phyloP scores from a whole-genome alignment of 2,797 vertebrate genomes.

The Cyclopterus lumpus region DNA sequence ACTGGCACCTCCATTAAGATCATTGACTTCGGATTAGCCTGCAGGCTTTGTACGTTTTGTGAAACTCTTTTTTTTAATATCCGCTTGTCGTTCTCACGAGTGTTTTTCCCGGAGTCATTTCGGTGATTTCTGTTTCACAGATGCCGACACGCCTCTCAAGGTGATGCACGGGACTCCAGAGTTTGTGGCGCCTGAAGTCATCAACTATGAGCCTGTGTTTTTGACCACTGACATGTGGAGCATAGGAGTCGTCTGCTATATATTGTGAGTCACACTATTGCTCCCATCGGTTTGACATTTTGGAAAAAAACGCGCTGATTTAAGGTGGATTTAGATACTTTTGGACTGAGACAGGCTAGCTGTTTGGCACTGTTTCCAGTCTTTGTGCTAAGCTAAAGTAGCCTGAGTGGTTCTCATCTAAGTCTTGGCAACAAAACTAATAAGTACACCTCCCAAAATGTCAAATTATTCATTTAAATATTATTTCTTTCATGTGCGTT shows the following conservation, averaged over 20 bases:
- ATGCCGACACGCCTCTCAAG: constrained; percentile 78
- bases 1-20: constrained; percentile 87
- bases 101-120: not conserved
- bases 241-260: constrained; percentile 92
- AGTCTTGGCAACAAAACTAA: not conserved
- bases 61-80: not conserved
- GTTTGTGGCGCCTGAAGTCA: constrained; percentile 93
- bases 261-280: constrained; percentile 83
- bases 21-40: constrained; percentile 90
- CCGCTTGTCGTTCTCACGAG: not conserved
- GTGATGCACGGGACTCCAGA: constrained; percentile 92
- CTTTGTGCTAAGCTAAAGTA: not conserved
- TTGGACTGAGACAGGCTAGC: not conserved
- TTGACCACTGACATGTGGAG: constrained; percentile 91
- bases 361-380: not conserved
- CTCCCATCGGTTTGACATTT: constrained; percentile 1
- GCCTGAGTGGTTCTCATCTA: not conserved
- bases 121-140: constrained; percentile 61
- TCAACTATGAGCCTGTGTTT: constrained; percentile 86
- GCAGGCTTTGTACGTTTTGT: constrained; percentile 81
- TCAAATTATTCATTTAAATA: not conserved
- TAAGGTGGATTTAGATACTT: not conserved
- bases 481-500: not conserved
- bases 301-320: not conserved
- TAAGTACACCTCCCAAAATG: not conserved